Base-by-base conservation (phyloP, 2,888 invertebrate genomes). In the Diarsia dahlii region DNA sequence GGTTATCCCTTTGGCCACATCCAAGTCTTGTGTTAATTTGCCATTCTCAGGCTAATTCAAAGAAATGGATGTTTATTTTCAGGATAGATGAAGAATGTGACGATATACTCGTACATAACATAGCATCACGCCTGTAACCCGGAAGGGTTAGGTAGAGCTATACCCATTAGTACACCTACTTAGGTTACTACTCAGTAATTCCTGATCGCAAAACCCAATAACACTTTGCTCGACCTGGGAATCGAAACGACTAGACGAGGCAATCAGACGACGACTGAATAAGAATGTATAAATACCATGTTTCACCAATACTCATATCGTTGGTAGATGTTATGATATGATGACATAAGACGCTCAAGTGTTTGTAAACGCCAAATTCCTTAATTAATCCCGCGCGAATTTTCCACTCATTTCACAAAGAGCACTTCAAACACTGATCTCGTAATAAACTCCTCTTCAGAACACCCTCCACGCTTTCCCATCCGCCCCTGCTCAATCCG, bases 401-500 rank as follows among this genome's bases (percentile, higher is more conserved):
- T 52, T 78, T n/a, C 18, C 28, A 50, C 76, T 56, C 23, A 63
- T 56, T 67, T 39, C 50, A 50, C 34, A 65, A 60, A 72, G 28
- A 62, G 48, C 52, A 45, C 52, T 75, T 64, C n/a, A 58, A 65
- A 65, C 52, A 65, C 23, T 68, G 46, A 54, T 50, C 58, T 75
- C 18, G 5, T 54, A 50, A 46, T 46, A 34, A 70, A 46, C 60
- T 9, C 46, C 50, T 52, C 34, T 54, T 52, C 71, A 70, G 13
- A 10, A 9, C 13, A 5, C 54, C 62, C 45, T 45, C 50, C 18
- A 23, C 15, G 5, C 6, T 34, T 62, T 52, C 87, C 39, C 23
- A 28, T 85, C 87, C 83, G 71, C 46, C 46, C 3, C 68, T 39
- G 12, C 39, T 3, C 20, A 64, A 72, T 85, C 85, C 69, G 28